Percentiles rank a stretch among this genome's conserved stretches.
Conservation (phyloP, 1,140 invertebrate species). For the Caerostris extrusa region DNA sequence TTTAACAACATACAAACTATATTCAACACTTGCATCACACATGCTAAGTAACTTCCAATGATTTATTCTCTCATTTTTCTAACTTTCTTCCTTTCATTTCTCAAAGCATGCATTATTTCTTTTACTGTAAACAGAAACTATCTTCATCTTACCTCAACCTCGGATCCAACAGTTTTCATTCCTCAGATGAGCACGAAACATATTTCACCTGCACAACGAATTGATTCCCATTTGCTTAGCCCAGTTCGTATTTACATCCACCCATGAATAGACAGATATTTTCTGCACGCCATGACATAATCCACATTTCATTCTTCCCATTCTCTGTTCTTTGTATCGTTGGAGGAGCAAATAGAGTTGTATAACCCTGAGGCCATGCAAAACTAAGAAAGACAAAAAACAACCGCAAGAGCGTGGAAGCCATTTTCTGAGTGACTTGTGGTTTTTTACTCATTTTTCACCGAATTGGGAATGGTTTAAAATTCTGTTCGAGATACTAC, state of each 20-base stretch:
- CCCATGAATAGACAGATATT: background rate
- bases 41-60: too few species aligned
- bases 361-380: background rate
- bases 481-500: background rate
- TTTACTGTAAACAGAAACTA: background rate
- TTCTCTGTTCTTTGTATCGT: background rate
- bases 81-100: too few species aligned
- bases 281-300: background rate
- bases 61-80: too few species aligned
- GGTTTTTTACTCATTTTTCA: slow-evolving; percentile 56
- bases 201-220: background rate
- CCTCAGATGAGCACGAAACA: background rate
- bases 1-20: too few species aligned
- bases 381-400: background rate
- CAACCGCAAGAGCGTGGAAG: background rate
- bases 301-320: background rate
- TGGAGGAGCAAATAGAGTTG: slow-evolving; percentile 5
- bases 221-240: background rate
- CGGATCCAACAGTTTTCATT: background rate
- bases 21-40: too few species aligned
- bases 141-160: background rate
- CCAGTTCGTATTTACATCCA: slow-evolving; percentile 1
- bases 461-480: background rate
- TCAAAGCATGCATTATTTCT: background rate
- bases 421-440: slow-evolving; percentile 62